A percentile compares a stretch with the other conserved stretches of the same genome.
Conservation (phyloP, 2,113 vertebrate species). For the Megatriorchis doriae region DNA sequence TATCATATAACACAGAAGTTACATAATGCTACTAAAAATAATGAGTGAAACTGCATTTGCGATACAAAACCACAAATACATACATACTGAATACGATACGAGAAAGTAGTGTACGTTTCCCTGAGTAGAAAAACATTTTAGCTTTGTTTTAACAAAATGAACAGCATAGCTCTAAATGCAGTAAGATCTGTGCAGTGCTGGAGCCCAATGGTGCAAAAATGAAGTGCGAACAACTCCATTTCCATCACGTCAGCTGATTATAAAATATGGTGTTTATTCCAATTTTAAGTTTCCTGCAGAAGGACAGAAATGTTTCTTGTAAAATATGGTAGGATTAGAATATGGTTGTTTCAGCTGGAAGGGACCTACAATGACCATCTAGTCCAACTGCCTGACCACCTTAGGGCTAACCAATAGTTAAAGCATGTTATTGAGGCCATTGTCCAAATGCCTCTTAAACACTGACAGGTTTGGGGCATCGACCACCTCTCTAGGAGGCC, state of each 20-base stretch:
- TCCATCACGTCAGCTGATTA: neutral
- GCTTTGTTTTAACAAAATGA: neutral
- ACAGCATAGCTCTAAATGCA: neutral
- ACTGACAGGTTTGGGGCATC: neutral
- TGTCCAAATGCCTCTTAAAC: neutral
- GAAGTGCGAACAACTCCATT: neutral
- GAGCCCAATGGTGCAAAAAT: neutral
- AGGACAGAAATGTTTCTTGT: neutral
- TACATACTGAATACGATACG: neutral
- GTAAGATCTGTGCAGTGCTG: neutral
- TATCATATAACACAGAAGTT: neutral
- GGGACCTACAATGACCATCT: neutral
- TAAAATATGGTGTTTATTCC: neutral
- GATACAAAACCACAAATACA: neutral
- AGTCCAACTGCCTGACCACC: neutral
- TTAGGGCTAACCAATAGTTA: neutral
- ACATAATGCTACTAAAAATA: neutral
- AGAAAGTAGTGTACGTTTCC: neutral
- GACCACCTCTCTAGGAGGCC: neutral
- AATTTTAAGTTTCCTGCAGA: neutral
- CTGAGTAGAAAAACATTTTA: neutral
- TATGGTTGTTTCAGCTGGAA: neutral
- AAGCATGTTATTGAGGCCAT: neutral
- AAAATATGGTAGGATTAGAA: neutral
- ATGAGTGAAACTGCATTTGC: neutral